A percentile compares a stretch with the other conserved stretches of the same genome.
Conservation (phyloP, 2,888 invertebrate genomes). For the Athetis lepigone region DNA sequence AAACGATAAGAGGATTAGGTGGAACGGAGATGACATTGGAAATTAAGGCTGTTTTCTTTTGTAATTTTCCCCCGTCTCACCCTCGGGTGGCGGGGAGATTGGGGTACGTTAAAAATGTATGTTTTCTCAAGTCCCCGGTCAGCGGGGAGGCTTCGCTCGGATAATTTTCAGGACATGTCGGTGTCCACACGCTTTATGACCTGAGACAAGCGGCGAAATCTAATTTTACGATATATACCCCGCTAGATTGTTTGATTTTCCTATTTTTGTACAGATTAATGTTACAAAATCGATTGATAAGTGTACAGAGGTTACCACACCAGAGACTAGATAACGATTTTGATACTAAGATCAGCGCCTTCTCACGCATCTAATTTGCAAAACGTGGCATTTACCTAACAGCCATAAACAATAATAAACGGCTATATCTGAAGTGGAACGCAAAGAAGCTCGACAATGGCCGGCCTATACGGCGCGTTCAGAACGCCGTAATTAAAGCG, state of each 20-base stretch:
- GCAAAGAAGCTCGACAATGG: constrained; percentile 63
- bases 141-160: constrained; percentile 75
- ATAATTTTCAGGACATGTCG: constrained; percentile 81
- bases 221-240: constrained; percentile 61
- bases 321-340: constrained; percentile 5
- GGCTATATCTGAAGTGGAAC: constrained; percentile 54
- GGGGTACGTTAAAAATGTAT: constrained; percentile 88
- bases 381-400: constrained; percentile 28
- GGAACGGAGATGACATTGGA: constrained; percentile 91
- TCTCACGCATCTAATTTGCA: constrained; percentile 39
- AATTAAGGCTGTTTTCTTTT: constrained; percentile 91
- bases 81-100: constrained; percentile 73
- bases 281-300: background rate
- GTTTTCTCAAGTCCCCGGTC: constrained; percentile 78
- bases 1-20: constrained; percentile 90
- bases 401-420: constrained; percentile 51
- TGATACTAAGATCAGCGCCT: constrained; percentile 12
- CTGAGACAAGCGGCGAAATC: constrained; percentile 66
- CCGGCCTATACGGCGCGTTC: constrained; percentile 64
- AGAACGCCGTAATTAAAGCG: constrained; percentile 86
- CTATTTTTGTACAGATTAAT: constrained; percentile 26
- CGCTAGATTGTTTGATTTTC: constrained; percentile 43
- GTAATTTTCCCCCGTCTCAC: constrained; percentile 89
- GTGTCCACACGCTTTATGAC: constrained; percentile 77
- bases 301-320: background rate